phyloP scores from a whole-genome alignment of 2,797 vertebrate species.

The Falco novaeseelandiae region DNA sequence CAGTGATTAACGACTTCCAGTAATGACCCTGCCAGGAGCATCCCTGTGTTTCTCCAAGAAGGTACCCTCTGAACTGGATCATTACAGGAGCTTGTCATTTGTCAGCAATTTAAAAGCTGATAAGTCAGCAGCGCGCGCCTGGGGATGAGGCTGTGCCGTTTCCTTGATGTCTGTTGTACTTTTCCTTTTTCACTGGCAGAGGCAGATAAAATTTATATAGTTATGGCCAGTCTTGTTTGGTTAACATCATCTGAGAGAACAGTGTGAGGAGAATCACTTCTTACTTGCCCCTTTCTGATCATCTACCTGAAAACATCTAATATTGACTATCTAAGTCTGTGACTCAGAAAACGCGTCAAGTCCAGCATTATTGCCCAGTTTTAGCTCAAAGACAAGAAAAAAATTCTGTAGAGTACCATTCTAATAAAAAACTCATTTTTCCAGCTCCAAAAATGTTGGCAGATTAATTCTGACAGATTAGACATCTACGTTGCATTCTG shows the following conservation, averaged over 20 bases:
- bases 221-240: not conserved
- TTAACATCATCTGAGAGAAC: not conserved
- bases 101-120: constrained; percentile 61
- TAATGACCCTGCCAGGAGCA: constrained; percentile 55
- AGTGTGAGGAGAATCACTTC: not conserved
- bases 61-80: constrained; percentile 51
- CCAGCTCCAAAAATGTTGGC: not conserved
- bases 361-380: not conserved
- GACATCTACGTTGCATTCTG: not conserved
- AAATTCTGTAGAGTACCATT: fast-evolving
- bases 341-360: not conserved
- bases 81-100: constrained; percentile 57
- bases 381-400: not conserved
- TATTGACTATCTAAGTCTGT: not conserved
- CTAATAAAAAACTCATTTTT: not conserved
- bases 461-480: not conserved
- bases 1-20: constrained; percentile 62
- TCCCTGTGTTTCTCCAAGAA: constrained; percentile 52
- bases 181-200: not conserved
- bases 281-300: not conserved
- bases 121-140: not conserved
- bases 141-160: not conserved
- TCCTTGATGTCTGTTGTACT: not conserved
- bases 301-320: not conserved
- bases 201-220: not conserved